Evolutionary conservation across 30 jellyfish, hydroid and myxozoan genomes (phyloP), one percentile per base, ranked within the genome.

Genomic region (Aurelia sp.): DNA sequence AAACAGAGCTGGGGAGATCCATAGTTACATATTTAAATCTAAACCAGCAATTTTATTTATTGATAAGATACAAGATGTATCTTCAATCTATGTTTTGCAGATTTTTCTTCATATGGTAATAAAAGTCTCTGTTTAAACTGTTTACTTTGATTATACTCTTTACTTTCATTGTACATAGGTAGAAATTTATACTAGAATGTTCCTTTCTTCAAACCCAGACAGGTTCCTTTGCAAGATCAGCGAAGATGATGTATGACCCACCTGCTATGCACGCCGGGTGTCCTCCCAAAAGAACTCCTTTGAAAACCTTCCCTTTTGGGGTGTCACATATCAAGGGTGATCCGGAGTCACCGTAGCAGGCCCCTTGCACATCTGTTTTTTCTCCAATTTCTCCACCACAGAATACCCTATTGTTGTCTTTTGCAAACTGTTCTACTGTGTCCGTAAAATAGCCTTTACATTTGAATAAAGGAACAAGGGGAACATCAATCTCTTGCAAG

Each of bases 331-430:
- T 13, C 60, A 84, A 71, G 8, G 93, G 93, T 27, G 93, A 84
- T 1, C 93, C 93, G 3, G 93, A 84, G 57, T 84, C 93, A 2
- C 93, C 93, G 47, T 69, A 58, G 66, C 93, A 84, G 74, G 82
- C 93, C 15, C 87, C 81, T 33, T 66, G 62, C 30, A 63, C 62
- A 0, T 23, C 6, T 10, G n/a, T 20, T 6, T 57, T 15, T 8
- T 21, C 55, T 4, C 71, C 60, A 44, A 44, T n/a, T 27, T 53
- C 61, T 21, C 93, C 93, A 11, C 93, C 93, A 48, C 93, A 84
- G 55, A 84, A 48, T 9, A 84, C 93, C 19, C 63, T 70, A 2
- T 11, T 3, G 81, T 83, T 71, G 23, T 27, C 19, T 11, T 6
- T 57, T 60, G 92, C 92, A 48, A 83, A 83, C 3, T 63, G 4